Percentiles rank a stretch among this genome's conserved stretches.
phyloP scores from a whole-genome alignment of 2,888 invertebrate species.

The Drepana falcataria region DNA sequence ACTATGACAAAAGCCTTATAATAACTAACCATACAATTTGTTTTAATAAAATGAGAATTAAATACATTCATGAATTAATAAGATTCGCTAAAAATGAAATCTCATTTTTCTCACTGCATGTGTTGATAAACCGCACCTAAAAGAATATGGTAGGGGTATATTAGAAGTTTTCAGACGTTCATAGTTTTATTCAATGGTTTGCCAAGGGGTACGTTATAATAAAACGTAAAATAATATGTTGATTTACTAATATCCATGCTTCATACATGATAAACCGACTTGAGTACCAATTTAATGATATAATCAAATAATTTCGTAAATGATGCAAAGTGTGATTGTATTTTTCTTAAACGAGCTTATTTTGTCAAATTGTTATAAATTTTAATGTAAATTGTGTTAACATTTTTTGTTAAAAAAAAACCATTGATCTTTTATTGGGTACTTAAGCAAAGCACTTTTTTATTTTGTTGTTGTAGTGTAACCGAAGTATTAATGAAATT shows the following conservation, averaged over 20 bases:
- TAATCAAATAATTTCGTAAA: background rate
- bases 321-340: background rate
- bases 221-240: too few relatives aligned
- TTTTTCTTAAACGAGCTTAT: background rate
- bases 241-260: background rate
- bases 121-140: too few relatives aligned
- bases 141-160: too few relatives aligned
- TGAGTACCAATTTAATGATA: slow-evolving; percentile 3
- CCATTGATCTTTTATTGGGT: background rate
- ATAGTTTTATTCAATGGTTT: too few relatives aligned
- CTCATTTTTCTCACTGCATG: too few relatives aligned
- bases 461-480: background rate
- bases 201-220: too few relatives aligned
- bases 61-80: too few relatives aligned
- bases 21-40: too few relatives aligned
- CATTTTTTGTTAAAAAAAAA: background rate
- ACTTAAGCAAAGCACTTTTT: background rate
- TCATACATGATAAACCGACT: slow-evolving; percentile 2
- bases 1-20: too few relatives aligned
- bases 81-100: too few relatives aligned
- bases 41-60: too few relatives aligned
- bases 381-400: background rate
- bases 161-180: too few relatives aligned
- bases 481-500: background rate
- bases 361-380: background rate